A percentile compares a stretch with the other conserved stretches of the same genome.
These are phyloP conservation scores for Apeltes quadracus DNA, from an alignment of 2,113 vertebrate genomes.

Conservation along the genomic window DNA sequence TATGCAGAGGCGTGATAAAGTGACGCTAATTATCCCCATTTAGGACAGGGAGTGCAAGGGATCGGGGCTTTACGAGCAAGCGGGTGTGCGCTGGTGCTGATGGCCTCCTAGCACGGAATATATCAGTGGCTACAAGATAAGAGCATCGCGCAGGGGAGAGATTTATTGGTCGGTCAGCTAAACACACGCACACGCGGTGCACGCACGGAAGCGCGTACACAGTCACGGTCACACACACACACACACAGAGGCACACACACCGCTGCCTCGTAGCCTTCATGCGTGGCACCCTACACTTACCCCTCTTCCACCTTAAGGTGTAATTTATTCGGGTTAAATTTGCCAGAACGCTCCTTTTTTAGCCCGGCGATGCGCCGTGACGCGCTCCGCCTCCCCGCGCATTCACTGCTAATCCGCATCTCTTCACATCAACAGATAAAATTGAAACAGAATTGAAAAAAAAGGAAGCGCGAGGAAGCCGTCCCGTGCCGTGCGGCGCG, in stretches of 20 bases:
- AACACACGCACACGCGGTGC: slow-evolving; percentile 23
- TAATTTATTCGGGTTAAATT: slow-evolving; percentile 96
- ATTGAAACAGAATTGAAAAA: slow-evolving; percentile 83
- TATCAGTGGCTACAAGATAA: slow-evolving; percentile 98
- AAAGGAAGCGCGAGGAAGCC: slow-evolving; percentile 79
- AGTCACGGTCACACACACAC: background rate
- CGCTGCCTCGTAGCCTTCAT: slow-evolving; percentile 14
- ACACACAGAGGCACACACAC: background rate
- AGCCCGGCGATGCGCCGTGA: slow-evolving; percentile 89
- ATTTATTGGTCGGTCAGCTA: slow-evolving; percentile 96
- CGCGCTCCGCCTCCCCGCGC: slow-evolving; percentile 89
- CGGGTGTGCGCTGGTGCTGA: slow-evolving; percentile 89
- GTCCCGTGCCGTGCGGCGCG: slow-evolving; percentile 82
- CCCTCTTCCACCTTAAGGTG: slow-evolving; percentile 77
- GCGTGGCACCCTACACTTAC: slow-evolving; percentile 52
- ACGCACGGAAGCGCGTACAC: background rate
- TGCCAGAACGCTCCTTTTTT: slow-evolving; percentile 93
- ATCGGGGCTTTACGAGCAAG: slow-evolving; percentile 96
- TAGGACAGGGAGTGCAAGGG: slow-evolving; percentile 98
- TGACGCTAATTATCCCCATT: slow-evolving; percentile 99
- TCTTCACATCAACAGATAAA: slow-evolving; percentile 92
- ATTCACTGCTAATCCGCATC: slow-evolving; percentile 92
- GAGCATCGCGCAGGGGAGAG: slow-evolving; percentile 89
- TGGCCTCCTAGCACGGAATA: slow-evolving; percentile 92
- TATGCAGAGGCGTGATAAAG: slow-evolving; percentile 99